Base-by-base conservation (phyloP, 2,797 vertebrate species). In the Podarcis siculus region DNA sequence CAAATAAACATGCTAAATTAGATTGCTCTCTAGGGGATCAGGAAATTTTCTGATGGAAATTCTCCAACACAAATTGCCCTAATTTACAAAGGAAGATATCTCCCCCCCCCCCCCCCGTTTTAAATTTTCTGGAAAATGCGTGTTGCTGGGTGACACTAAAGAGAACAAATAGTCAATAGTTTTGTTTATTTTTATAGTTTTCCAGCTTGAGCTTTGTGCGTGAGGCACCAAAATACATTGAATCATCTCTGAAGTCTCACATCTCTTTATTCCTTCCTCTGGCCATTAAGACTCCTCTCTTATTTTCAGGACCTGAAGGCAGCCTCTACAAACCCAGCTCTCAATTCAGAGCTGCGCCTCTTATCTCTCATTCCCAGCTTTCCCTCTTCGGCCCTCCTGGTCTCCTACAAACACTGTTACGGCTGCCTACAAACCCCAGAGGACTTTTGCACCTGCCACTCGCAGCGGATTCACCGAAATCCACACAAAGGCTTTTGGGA, bases 401-500 rank as follows among this genome's bases (percentile, higher is more conserved):
- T 64, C 67, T 55, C 32, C 82, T 21, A 55, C 39, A 81, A 85
- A 66, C 23, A 25, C 3, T 30, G 17, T 49, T 66, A 27, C 1
- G 8, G 71, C 58, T 82, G 58, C n/a, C 71, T 32, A 12, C 23
- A 45, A 45, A 32, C 39, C 71, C 55, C 23, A 19, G 39, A 64
- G 58, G 23, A 49, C 8, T 39, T 75, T 66, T 76, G 77, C 82
- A 73, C 21, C 35, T 4, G 55, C n/a, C 17, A 12, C 71, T 79
- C n/a, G 19, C 78, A 55, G 1, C 35, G 5, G 39, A 45, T 85
- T 67, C 35, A 8, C 3, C 37, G 32, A 80, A 49, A 30, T 1
- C 15, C 8, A 2, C 17, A 23, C 77, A 80, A 66, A 45, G 88
- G 69, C 35, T 89, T 75, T 32, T 89, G 88, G 83, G 78, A 81